Conservation (phyloP, 1,140 invertebrate genomes). For the Zaprionus gabonicus region DNA sequence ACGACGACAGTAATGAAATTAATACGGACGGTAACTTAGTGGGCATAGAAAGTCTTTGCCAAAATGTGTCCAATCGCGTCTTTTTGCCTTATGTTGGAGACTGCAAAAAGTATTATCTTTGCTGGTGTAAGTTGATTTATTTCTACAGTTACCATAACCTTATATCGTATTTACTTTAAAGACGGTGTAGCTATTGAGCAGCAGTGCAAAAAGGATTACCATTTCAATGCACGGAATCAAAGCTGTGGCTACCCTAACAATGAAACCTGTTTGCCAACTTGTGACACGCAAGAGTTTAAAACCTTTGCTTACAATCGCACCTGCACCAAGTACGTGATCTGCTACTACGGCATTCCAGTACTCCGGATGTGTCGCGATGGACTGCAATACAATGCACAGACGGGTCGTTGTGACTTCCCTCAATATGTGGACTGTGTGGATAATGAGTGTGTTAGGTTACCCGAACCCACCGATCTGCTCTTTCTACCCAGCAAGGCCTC, state of each 20-base stretch:
- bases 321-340: slow-evolving; percentile 76
- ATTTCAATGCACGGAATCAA: slow-evolving; percentile 57
- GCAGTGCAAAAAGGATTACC: slow-evolving; percentile 43
- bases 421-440: slow-evolving; percentile 77
- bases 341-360: slow-evolving; percentile 65
- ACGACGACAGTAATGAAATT: not conserved
- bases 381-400: slow-evolving; percentile 69
- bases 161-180: not conserved
- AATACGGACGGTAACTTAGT: slow-evolving; percentile 17
- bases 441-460: slow-evolving; percentile 65
- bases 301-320: slow-evolving; percentile 73
- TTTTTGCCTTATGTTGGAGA: slow-evolving; percentile 67
- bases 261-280: slow-evolving; percentile 46
- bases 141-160: not conserved
- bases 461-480: slow-evolving; percentile 54
- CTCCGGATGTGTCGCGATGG: slow-evolving; percentile 67
- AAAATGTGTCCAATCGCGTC: slow-evolving; percentile 55
- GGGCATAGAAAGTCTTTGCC: slow-evolving; percentile 53
- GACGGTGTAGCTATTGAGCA: slow-evolving; percentile 50
- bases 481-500: slow-evolving; percentile 66
- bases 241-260: slow-evolving; percentile 36
- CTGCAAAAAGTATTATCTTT: slow-evolving; percentile 64
- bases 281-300: slow-evolving; percentile 22
- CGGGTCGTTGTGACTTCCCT: slow-evolving; percentile 75
- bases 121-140: slow-evolving; percentile 46